Evolutionary conservation across 2,888 invertebrate genomes (phyloP).

Genomic region (Piscicola geometra): DNA sequence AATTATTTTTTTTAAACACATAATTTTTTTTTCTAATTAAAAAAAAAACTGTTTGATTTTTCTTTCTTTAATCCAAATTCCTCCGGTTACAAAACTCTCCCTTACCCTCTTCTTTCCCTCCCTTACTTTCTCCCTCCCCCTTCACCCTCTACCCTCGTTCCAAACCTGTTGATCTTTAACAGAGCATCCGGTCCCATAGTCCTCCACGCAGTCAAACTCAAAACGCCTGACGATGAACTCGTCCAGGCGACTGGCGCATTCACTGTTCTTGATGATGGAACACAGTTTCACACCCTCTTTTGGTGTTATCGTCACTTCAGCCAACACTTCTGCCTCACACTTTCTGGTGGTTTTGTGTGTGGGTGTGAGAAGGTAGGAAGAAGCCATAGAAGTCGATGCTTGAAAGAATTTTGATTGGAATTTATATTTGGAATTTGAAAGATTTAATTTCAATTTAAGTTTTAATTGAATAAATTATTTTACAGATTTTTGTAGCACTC

Average conservation of each 20-base stretch:
- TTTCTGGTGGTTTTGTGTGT: background rate
- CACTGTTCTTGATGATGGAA: background rate
- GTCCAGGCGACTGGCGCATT: background rate
- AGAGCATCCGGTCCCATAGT: background rate
- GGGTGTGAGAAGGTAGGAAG: background rate
- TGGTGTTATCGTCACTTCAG: background rate
- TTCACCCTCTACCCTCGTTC: too few species aligned
- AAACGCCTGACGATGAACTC: background rate
- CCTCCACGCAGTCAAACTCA: background rate
- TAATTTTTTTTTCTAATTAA: too few species aligned
- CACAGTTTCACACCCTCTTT: background rate
- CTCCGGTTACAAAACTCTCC: too few species aligned
- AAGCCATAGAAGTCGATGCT: background rate
- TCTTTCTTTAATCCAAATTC: too few species aligned
- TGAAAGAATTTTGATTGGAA: background rate
- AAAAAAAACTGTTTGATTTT: too few species aligned
- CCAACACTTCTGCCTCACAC: background rate
- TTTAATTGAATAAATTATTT: too few species aligned
- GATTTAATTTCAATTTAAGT: too few species aligned
- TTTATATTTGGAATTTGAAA: too few species aligned
- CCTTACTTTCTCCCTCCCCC: too few species aligned
- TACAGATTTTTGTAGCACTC: background rate
- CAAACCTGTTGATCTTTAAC: background rate
- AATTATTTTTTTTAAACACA: too few species aligned
- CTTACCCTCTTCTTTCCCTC: too few species aligned